Base-by-base conservation (phyloP, 2,888 invertebrate genomes). In the Drosophila koepferae region DNA sequence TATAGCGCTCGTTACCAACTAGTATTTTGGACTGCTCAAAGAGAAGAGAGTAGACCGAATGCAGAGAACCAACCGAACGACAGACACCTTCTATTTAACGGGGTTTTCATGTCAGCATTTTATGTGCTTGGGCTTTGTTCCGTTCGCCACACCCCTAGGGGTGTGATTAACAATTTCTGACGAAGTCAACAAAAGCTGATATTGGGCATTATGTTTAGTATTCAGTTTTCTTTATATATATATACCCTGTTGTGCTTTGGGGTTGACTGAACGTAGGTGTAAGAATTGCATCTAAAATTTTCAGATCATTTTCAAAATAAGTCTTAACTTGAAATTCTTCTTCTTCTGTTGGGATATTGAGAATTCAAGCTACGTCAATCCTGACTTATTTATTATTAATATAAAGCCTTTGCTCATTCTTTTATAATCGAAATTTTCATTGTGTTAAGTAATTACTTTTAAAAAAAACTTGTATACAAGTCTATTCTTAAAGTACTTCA, bases 101-200 rank as follows among this genome's bases (percentile, higher is more conserved):
- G 82, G 82, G 87, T 82, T 89, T 89, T 85, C 67, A 81, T 89
- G 86, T 85, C 86, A 80, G 74, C 67, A 71, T 74, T 86, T 82
- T 77, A 69, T 60, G 53, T 51, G 40, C 38, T 63, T 56, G 56
- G 56, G 46, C 49, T 69, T 68, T 63, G 62, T 72, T 68, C 44
- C 60, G 55, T 41, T 60, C 65, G 60, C 59, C 77, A 77, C 75
- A 54, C 77, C 77, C 60, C 67, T 58, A 36, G 38, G 16, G 23
- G 40, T 38, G 20, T 40, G 28, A 40, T 48, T 36, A 7, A 55
- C 48, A 31, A 54, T 18, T 55, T 55, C 55, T 55, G 46, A 38
- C 44, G 28, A 58, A 55, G 23, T 51, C 48, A 69, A 77, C 77
- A 77, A 77, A 76, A 68, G 68, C 73, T 36, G 36, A 54, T 62